Evolutionary conservation across 1,140 invertebrate genomes (phyloP).

Genomic region (Dolichoris vasculosae): DNA sequence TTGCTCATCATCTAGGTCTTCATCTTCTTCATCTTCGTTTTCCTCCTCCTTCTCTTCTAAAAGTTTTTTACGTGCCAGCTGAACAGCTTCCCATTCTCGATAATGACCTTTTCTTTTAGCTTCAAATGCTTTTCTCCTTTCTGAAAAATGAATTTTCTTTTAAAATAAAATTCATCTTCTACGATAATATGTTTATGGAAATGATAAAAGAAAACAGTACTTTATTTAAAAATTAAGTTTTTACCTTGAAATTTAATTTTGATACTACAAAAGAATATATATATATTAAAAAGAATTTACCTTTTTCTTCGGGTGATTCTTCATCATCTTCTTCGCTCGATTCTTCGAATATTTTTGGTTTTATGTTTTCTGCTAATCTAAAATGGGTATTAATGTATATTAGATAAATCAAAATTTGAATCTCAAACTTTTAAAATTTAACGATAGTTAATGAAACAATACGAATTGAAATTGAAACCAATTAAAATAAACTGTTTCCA

Average conservation of each 20-base stretch:
- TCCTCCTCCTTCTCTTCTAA: conserved; percentile 92
- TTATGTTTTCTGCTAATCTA: conserved; percentile 76
- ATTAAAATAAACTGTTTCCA: too few species aligned
- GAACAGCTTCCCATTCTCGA: conserved; percentile 96
- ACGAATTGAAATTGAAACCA: background rate
- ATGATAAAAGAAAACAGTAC: background rate
- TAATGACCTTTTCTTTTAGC: conserved; percentile 96
- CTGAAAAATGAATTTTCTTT: conserved; percentile 68
- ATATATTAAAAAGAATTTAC: conserved; percentile 62
- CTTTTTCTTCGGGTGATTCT: conserved; percentile 79
- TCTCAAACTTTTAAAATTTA: background rate
- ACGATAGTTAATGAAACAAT: background rate
- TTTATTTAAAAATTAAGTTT: background rate
- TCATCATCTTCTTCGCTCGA: conserved; percentile 80
- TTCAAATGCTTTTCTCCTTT: conserved; percentile 86
- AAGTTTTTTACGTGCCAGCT: conserved; percentile 91
- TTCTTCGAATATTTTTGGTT: conserved; percentile 77
- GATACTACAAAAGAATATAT: conserved; percentile 28
- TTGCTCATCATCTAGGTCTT: conserved; percentile 76
- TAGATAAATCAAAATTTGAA: conserved; percentile 46
- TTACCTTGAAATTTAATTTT: background rate
- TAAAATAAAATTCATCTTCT: background rate
- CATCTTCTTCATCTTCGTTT: conserved; percentile 82
- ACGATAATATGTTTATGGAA: background rate
- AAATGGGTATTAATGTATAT: conserved; percentile 67